Conservation (phyloP, 2,797 vertebrate genomes). For the Gadopsis marmoratus region DNA sequence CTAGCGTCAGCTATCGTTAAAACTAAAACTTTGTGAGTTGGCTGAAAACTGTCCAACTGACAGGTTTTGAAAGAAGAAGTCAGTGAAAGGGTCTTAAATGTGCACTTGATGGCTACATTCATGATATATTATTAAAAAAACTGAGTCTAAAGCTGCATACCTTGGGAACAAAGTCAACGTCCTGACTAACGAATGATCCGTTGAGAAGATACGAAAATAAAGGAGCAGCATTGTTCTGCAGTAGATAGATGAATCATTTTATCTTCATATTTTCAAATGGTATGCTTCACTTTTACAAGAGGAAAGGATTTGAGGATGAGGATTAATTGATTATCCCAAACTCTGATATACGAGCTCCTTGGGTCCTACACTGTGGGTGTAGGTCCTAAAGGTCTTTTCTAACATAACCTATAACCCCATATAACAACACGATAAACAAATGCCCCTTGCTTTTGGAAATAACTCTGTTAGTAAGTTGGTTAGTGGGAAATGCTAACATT, state of each 20-base stretch:
- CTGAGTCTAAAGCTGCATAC: neutral
- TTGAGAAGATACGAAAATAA: neutral
- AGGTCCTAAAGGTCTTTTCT: neutral
- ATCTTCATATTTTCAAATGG: neutral
- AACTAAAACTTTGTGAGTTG: neutral
- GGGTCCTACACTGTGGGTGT: neutral
- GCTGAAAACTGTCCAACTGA: neutral
- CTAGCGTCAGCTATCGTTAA: neutral
- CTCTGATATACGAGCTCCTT: neutral
- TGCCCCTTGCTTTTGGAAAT: neutral
- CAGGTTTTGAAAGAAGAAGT: neutral
- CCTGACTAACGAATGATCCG: neutral
- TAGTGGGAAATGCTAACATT: neutral
- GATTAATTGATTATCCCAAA: neutral
- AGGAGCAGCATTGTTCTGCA: neutral
- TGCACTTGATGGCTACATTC: no score
- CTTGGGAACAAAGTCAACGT: neutral
- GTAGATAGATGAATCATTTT: neutral
- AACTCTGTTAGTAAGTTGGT: neutral
- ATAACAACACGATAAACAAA: neutral
- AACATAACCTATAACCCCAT: neutral
- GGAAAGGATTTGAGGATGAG: no score
- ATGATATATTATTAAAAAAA: no score
- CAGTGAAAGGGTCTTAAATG: neutral
- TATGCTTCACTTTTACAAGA: neutral